Evolutionary conservation across 2,113 vertebrate species (phyloP), one percentile per base, ranked within the genome.

Genomic region (Tricholaema leucomelas): DNA sequence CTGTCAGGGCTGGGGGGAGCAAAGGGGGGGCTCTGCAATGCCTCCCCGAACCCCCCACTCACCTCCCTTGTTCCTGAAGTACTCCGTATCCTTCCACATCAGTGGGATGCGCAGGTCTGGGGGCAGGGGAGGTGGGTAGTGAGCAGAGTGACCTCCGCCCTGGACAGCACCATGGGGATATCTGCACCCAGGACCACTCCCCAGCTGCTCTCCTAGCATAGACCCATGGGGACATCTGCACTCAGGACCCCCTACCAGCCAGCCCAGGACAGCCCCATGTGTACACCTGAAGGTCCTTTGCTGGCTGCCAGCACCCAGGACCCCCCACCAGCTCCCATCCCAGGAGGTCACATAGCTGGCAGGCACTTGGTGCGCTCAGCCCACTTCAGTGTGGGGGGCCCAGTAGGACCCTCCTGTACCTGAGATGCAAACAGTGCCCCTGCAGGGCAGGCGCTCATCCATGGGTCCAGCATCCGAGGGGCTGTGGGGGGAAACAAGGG

Each of bases 61-160:
- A 99, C 99, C 99, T 84, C 99, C 99, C 97, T 99, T 99, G 97
- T 99, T 99, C 97, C 98, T 99, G 97, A 99, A 99, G 95, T 99
- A 99, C 76, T 99, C 99, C 0, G 98, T 99, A 97, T 99, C 99
- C 96, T 99, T 99, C 99, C 99, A 99, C 98, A 99, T 99, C 89
- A 99, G 98, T 27, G 99, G 99, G 90, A 99, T 99, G 78, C 99
- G 98, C n/a, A 99, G 97, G 95, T 99, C 99, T 99, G 96, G 60
- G 67, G 38, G 7, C 36, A 4, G 38, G 16, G 28, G 12, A 28
- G 9, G 9, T 3, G 18, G 35, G 25, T 2, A 15, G 24, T n/a
- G 61, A 44, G 65, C 13, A 21, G 23, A 25, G 40, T 12, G 33
- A 59, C 55, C 31, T 16, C 40, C 16, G 25, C 65, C 14, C 3